These are phyloP conservation scores for Pelobates cultripes DNA, from an alignment of 2,797 vertebrate species.

Conservation along the genomic window DNA sequence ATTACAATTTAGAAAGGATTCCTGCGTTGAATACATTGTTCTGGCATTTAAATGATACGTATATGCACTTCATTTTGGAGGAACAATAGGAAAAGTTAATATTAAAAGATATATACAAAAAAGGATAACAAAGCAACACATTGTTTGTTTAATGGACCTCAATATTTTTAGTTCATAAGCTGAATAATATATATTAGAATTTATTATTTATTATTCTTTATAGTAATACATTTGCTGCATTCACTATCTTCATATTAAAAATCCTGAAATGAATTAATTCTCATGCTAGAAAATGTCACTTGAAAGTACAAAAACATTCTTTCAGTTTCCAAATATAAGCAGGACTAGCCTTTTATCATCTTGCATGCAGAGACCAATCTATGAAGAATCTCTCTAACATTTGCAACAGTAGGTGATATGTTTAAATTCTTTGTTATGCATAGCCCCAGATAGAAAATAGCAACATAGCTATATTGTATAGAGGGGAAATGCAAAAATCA, in stretches of 20 bases:
- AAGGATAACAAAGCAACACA: no score
- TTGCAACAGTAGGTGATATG: not conserved
- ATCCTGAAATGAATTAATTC: slow-evolving; percentile 22
- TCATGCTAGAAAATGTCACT: slow-evolving; percentile 21
- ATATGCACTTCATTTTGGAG: no score
- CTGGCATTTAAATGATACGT: no score
- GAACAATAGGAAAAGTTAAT: no score
- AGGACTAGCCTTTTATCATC: slow-evolving; percentile 21
- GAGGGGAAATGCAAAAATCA: slow-evolving; percentile 2
- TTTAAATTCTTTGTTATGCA: slow-evolving; percentile 16
- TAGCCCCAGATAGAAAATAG: not conserved
- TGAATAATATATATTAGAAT: no score
- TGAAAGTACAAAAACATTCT: not conserved
- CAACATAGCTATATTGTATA: not conserved
- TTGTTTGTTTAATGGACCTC: no score
- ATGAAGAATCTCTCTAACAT: not conserved
- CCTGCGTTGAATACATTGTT: no score
- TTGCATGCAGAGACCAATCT: not conserved
- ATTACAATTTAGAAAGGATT: no score
- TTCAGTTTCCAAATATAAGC: slow-evolving; percentile 26
- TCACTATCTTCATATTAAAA: slow-evolving; percentile 28
- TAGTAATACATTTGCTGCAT: slow-evolving; percentile 5
- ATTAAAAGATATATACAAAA: no score
- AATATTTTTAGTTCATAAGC: no score
- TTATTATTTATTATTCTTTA: not conserved